Evolutionary conservation across 1,140 invertebrate species (phyloP).

Genomic region (Drosophila aff.): DNA sequence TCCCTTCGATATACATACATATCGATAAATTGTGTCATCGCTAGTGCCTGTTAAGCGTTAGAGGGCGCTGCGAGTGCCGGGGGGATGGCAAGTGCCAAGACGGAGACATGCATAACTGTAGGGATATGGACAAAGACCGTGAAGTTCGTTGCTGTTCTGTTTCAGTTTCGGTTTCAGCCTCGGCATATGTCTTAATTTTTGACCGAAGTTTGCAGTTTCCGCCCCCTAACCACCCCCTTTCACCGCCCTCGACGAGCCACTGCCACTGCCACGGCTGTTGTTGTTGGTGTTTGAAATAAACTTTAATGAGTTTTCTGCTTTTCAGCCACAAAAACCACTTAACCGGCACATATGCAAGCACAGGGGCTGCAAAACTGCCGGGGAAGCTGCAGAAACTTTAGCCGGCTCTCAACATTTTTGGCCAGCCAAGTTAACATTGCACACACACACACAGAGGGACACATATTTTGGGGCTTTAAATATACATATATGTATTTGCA

Average conservation of each 20-base stretch:
- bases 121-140: constrained; percentile 15
- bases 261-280: constrained; percentile 14
- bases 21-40: not conserved
- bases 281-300: constrained; percentile 71
- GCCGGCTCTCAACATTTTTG: constrained; percentile 58
- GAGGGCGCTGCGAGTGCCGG: not conserved
- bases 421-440: constrained; percentile 62
- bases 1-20: not conserved
- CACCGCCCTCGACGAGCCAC: not conserved
- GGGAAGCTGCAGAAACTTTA: constrained; percentile 59
- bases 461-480: constrained; percentile 5
- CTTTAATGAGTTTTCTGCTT: constrained; percentile 79
- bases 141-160: constrained; percentile 23
- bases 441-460: constrained; percentile 4
- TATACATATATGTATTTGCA: constrained; percentile 17
- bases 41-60: not conserved
- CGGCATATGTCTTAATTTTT: constrained; percentile 72
- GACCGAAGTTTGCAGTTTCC: constrained; percentile 52
- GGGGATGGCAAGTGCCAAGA: constrained; percentile 10
- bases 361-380: constrained; percentile 18
- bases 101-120: constrained; percentile 40
- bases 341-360: constrained; percentile 72
- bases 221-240: not conserved
- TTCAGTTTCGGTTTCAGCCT: constrained; percentile 46
- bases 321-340: constrained; percentile 77